Evolutionary conservation across 2,113 vertebrate species (phyloP), one percentile per base, ranked within the genome.

Genomic region (Psittacula cyanocephala): DNA sequence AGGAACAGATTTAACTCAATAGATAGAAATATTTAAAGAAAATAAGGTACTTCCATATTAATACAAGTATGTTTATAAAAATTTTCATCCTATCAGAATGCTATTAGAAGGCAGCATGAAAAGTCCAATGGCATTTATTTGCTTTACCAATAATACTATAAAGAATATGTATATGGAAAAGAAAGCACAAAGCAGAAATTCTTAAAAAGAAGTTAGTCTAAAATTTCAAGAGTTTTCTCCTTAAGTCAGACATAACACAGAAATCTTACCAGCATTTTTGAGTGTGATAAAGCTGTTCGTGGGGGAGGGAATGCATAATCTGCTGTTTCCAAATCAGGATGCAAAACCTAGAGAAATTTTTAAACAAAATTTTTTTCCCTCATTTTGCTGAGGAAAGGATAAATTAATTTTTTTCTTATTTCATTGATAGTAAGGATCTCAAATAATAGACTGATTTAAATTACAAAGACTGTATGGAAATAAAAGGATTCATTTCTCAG

Each of bases 241-340:
- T 92, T 55, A 57, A 81, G 29, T 87, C 62, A 93, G 80, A 88
- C 41, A 72, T 22, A 88, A 86, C 60, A 81, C 63, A 88, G 91
- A 96, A 89, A 92, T 93, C 99, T 99, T 98, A 99, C 99, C 99
- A 99, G 98, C 98, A 99, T 98, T 97, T 99, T 99, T 83, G 98
- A 98, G 92, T 99, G 99, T 60, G 99, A 99, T 86, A 99, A 97
- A 89, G 99, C 98, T 57, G 98, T 98, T 97, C 99, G 98, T 92
- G 98, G 98, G 14, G 99, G 99, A 95, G 99, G 99, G 90, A 99
- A 99, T 20, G 99, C 99, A 97, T 99, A 98, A 98, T 99, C 99
- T 95, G 99, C 99, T 93, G 99, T 98, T 98, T 99, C 99, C 97
- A 99, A 97, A 98, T 99, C 99, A 71, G 99, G 99, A 97, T 99